Conservation (phyloP, 2,113 vertebrate species). For the Marmota flaviventris region DNA sequence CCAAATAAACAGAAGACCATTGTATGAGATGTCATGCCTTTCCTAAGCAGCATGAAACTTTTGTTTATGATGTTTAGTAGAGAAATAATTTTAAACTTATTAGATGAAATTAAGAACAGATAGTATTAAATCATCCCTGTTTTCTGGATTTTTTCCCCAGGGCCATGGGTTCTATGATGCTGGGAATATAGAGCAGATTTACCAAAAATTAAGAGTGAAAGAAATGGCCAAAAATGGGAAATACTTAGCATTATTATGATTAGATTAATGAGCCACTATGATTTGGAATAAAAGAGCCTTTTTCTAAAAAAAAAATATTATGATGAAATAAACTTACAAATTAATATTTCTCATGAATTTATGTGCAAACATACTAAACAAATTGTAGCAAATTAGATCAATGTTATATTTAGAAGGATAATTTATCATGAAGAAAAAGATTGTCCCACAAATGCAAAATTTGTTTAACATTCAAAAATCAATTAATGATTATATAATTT, state of each 20-base stretch:
- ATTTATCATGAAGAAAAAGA: too few species aligned
- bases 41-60: not conserved
- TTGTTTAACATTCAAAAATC: too few species aligned
- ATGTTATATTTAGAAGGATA: too few species aligned
- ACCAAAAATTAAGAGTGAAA: not conserved
- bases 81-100: too few species aligned
- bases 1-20: not conserved
- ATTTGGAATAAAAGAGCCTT: constrained; percentile 9
- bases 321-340: too few species aligned
- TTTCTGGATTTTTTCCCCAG: not conserved
- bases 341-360: too few species aligned
- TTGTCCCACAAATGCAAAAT: too few species aligned
- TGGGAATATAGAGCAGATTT: constrained; percentile 21
- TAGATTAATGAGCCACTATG: not conserved
- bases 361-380: too few species aligned
- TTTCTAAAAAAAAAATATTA: not conserved
- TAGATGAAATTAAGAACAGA: constrained; percentile 32
- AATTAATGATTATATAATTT: too few species aligned
- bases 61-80: not conserved
- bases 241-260: not conserved
- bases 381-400: too few species aligned
- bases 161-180: not conserved
- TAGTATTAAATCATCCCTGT: not conserved
- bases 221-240: constrained; percentile 1
- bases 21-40: not conserved